Evolutionary conservation across 1,140 invertebrate genomes (phyloP).

Genomic region (Bombus soroeensis): DNA sequence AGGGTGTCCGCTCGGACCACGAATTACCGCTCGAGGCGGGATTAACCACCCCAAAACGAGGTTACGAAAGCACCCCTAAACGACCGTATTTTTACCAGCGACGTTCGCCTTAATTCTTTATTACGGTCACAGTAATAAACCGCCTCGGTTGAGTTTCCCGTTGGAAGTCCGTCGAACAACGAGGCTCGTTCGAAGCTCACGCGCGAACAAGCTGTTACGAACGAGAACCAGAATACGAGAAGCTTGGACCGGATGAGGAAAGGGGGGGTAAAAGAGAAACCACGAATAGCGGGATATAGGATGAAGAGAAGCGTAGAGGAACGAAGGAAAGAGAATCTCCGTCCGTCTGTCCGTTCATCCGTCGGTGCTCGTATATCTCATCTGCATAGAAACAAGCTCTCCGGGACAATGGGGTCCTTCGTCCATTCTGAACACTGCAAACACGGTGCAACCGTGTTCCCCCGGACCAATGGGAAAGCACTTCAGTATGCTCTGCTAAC

Average conservation of each 20-base stretch:
- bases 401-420: conserved; percentile 78
- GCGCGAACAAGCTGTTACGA: conserved; percentile 8
- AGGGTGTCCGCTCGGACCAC: not conserved
- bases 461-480: conserved; percentile 69
- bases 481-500: conserved; percentile 75
- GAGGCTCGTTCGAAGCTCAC: not conserved
- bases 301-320: conserved; percentile 26
- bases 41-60: conserved; percentile 13
- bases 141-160: not conserved
- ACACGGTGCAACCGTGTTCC: conserved; percentile 78
- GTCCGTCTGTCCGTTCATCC: conserved; percentile 45
- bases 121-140: conserved; percentile 38
- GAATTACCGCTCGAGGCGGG: conserved; percentile 5
- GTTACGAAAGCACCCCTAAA: conserved; percentile 35
- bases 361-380: conserved; percentile 74
- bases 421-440: conserved; percentile 79
- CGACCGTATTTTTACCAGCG: conserved; percentile 28
- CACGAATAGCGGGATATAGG: conserved; percentile 7
- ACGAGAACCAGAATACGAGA: not conserved
- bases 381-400: conserved; percentile 82
- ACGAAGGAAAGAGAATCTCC: conserved; percentile 59
- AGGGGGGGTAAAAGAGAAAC: conserved; percentile 4
- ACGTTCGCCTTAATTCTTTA: conserved; percentile 27
- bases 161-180: conserved; percentile 11
- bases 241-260: not conserved